Evolutionary conservation across 2,888 invertebrate species (phyloP).

Genomic region (Noctua comes): DNA sequence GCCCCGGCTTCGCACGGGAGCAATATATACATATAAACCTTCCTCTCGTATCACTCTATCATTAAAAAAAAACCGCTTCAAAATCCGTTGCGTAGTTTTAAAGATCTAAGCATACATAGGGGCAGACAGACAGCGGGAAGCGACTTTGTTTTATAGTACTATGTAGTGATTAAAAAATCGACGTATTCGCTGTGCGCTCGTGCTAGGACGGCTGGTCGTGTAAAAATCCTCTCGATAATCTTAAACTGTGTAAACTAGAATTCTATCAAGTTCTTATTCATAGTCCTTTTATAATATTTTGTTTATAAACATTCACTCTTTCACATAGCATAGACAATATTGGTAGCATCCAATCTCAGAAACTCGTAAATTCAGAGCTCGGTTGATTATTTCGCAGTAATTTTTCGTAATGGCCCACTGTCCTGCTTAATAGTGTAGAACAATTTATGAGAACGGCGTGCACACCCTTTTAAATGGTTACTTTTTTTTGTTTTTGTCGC

Average conservation of each 20-base stretch:
- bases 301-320: background rate
- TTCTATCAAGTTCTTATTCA: background rate
- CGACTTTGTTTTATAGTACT: too few relatives aligned
- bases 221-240: background rate
- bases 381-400: constrained; percentile 43
- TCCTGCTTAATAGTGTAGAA: constrained; percentile 56
- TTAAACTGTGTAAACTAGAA: background rate
- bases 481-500: constrained; percentile 10
- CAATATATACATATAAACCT: too few relatives aligned
- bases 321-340: background rate
- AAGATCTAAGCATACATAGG: too few relatives aligned
- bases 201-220: background rate
- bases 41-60: too few relatives aligned
- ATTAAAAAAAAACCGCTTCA: too few relatives aligned
- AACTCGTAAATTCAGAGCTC: constrained; percentile 14
- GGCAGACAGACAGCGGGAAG: too few relatives aligned
- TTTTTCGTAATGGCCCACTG: constrained; percentile 45
- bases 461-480: constrained; percentile 27
- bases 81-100: too few relatives aligned
- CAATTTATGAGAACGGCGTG: constrained; percentile 50
- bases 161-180: too few relatives aligned
- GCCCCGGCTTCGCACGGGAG: too few relatives aligned
- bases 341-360: constrained; percentile 4
- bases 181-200: too few relatives aligned
- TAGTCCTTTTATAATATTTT: background rate